A percentile compares a stretch with the other conserved stretches of the same genome.
phyloP scores from a whole-genome alignment of 2,113 vertebrate species.

The Prinia subflava region DNA sequence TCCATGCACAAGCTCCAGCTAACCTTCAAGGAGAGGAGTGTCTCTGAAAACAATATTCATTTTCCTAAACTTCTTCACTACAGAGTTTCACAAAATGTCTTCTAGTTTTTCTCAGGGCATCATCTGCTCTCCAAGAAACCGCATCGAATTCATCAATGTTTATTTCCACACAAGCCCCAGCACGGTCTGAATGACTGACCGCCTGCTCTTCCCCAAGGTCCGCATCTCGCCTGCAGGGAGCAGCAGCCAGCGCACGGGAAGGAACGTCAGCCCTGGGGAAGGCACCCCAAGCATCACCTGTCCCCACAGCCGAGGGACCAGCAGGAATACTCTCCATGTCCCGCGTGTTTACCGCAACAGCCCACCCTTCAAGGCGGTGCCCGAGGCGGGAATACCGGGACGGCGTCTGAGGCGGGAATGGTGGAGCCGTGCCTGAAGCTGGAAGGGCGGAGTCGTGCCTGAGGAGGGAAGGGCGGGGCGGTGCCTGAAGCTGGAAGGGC shows the following conservation, averaged over 20 bases:
- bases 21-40: accelerated
- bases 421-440: not conserved
- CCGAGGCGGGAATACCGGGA: not conserved
- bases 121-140: not conserved
- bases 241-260: not conserved
- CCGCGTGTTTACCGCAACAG: accelerated
- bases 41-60: not conserved
- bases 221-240: not conserved
- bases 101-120: not conserved
- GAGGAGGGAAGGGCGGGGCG: accelerated
- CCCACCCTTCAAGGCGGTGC: not conserved
- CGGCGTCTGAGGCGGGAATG: too few relatives aligned
- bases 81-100: not conserved
- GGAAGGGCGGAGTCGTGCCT: not conserved
- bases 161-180: not conserved
- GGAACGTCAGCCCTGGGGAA: not conserved
- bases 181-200: not conserved
- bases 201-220: not conserved
- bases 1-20: not conserved
- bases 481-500: not conserved
- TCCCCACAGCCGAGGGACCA: accelerated
- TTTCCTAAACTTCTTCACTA: not conserved
- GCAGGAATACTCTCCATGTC: accelerated
- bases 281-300: accelerated
- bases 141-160: accelerated